Evolutionary conservation across 2,113 vertebrate genomes (phyloP).

Genomic region (Arizona elegans): DNA sequence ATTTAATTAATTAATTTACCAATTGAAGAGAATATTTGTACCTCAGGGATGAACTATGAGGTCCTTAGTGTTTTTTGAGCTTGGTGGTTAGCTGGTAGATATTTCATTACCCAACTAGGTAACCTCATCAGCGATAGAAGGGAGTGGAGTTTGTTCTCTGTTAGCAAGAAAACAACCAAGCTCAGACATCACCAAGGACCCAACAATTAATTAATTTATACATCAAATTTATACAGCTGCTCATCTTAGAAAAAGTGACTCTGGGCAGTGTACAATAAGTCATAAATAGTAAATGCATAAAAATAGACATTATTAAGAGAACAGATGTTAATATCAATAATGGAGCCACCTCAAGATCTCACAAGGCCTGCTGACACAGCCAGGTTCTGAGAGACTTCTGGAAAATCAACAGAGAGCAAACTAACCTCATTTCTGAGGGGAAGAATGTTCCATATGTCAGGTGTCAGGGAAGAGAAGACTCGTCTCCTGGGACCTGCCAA

Average conservation of each 20-base stretch:
- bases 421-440: not conserved
- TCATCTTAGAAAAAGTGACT: not conserved
- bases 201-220: not conserved
- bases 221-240: not conserved
- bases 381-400: not conserved
- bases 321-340: not conserved
- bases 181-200: too few species aligned
- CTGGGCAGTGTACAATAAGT: not conserved
- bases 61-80: too few species aligned
- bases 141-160: too few species aligned
- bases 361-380: not conserved
- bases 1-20: too few species aligned
- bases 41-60: too few species aligned
- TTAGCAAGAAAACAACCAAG: too few species aligned
- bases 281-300: not conserved
- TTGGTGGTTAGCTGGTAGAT: too few species aligned
- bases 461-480: not conserved
- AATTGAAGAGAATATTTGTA: too few species aligned
- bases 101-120: too few species aligned
- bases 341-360: not conserved
- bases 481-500: not conserved
- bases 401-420: not conserved
- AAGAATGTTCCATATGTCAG: not conserved
- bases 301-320: not conserved
- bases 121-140: too few species aligned